A percentile compares a stretch with the other conserved stretches of the same genome.
These are phyloP conservation scores for Notospermus geniculatus DNA, from an alignment of 1,140 invertebrate genomes.

Conservation along the genomic window DNA sequence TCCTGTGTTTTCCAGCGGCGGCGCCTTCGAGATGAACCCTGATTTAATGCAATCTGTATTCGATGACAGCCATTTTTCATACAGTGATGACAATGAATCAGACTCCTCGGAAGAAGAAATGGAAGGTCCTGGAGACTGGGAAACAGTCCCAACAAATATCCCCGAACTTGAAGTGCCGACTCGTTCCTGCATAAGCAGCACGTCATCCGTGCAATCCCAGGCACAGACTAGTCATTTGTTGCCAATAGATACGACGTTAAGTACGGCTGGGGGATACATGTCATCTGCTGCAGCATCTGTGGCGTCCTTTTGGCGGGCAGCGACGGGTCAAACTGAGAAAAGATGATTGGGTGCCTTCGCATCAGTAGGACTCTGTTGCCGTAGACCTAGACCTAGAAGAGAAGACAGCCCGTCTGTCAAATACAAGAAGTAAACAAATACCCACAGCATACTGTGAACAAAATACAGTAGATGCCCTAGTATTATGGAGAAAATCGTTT, in stretches of 20 bases:
- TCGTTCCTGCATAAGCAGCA: slow-evolving; percentile 13
- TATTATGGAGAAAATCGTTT: too few species aligned
- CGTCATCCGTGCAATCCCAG: slow-evolving; percentile 22
- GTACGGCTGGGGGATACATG: slow-evolving; percentile 26
- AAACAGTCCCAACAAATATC: slow-evolving; percentile 18
- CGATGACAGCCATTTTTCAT: slow-evolving; percentile 38
- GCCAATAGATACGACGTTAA: slow-evolving; percentile 11
- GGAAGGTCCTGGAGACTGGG: slow-evolving; percentile 25
- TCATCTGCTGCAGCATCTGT: slow-evolving; percentile 35
- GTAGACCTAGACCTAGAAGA: too few species aligned
- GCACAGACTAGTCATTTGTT: slow-evolving; percentile 17
- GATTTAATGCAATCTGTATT: slow-evolving; percentile 60
- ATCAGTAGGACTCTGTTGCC: too few species aligned
- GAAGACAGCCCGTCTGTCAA: too few species aligned
- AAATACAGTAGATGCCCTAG: too few species aligned
- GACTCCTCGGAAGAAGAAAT: neutral
- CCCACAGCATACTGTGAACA: too few species aligned
- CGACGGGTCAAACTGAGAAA: slow-evolving; percentile 20
- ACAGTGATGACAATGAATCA: slow-evolving; percentile 19
- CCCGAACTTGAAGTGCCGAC: slow-evolving; percentile 16
- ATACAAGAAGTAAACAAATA: too few species aligned
- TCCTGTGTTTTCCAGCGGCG: slow-evolving; percentile 53
- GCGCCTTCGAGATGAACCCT: slow-evolving; percentile 62
- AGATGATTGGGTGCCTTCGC: slow-evolving; percentile 9
- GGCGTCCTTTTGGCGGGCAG: slow-evolving; percentile 34